These are phyloP conservation scores for Probaryconus sp. DNA, from an alignment of 1,140 invertebrate genomes.

Conservation along the genomic window DNA sequence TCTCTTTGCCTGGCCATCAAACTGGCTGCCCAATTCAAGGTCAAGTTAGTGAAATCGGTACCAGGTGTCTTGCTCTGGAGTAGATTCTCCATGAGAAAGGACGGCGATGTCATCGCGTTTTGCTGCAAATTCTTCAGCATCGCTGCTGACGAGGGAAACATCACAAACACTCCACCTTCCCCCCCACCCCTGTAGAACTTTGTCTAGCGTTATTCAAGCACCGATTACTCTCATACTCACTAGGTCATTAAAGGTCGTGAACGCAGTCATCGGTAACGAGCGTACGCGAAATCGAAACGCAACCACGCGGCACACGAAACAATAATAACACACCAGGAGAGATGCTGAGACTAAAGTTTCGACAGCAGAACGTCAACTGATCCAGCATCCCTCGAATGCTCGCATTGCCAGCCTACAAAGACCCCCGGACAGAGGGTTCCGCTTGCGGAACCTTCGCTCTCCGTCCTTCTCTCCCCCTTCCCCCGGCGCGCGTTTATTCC, in stretches of 20 bases:
- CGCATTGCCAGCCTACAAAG: slow-evolving; percentile 70
- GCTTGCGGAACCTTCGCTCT: slow-evolving; percentile 17
- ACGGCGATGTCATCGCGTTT: slow-evolving; percentile 75
- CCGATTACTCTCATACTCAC: slow-evolving; percentile 35
- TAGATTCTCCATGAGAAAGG: slow-evolving; percentile 80
- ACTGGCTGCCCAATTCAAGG: slow-evolving; percentile 75
- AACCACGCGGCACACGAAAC: slow-evolving; percentile 6
- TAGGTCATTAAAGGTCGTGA: slow-evolving; percentile 11
- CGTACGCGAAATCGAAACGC: not conserved
- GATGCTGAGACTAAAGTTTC: slow-evolving; percentile 57
- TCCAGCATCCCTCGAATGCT: slow-evolving; percentile 72
- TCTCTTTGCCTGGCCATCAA: slow-evolving; percentile 72
- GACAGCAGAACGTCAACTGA: slow-evolving; percentile 71
- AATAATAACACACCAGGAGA: no score
- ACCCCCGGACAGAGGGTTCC: slow-evolving; percentile 56
- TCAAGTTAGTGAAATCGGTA: slow-evolving; percentile 72
- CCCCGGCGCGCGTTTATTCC: slow-evolving; percentile 25
- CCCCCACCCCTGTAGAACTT: no score
- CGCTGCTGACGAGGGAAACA: slow-evolving; percentile 76
- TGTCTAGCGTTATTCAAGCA: slow-evolving; percentile 8
- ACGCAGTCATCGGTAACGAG: slow-evolving; percentile 3
- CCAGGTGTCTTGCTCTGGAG: slow-evolving; percentile 75
- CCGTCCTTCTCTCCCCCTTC: slow-evolving; percentile 8
- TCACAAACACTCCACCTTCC: slow-evolving; percentile 62
- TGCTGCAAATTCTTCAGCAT: slow-evolving; percentile 77